phyloP scores from a whole-genome alignment of 2,888 invertebrate genomes.

The Serripes groenlandicus region DNA sequence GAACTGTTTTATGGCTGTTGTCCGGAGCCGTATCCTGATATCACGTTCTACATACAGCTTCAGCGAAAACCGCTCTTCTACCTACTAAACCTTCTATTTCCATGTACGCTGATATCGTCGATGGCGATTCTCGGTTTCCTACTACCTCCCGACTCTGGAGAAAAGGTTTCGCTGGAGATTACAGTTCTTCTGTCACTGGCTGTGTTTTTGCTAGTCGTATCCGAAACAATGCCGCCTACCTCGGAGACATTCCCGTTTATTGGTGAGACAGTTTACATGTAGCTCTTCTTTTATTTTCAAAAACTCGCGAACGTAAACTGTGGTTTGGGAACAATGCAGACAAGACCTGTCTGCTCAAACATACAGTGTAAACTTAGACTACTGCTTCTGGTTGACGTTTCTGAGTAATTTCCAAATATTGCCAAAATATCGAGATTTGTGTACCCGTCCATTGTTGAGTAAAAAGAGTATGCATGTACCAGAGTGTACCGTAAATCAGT shows the following conservation, averaged over 20 bases:
- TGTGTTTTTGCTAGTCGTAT: conserved; percentile 82
- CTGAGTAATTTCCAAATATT: too few species aligned
- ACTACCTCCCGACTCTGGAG: conserved; percentile 72
- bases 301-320: too few species aligned
- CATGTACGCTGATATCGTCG: conserved; percentile 76
- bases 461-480: too few species aligned
- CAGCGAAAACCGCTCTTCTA: conserved; percentile 77
- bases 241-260: conserved; percentile 83
- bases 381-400: too few species aligned
- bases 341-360: too few species aligned
- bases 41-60: conserved; percentile 73
- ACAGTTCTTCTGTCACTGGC: conserved; percentile 83
- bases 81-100: conserved; percentile 78
- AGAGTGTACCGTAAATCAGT: too few species aligned
- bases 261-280: conserved; percentile 69
- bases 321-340: too few species aligned
- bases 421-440: too few species aligned
- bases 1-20: conserved; percentile 71
- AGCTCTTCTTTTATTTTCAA: too few species aligned
- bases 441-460: too few species aligned
- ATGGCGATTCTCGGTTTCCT: conserved; percentile 69
- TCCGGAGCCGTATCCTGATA: conserved; percentile 77
- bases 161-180: conserved; percentile 79
- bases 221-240: conserved; percentile 82
- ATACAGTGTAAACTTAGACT: too few species aligned